Conservation (phyloP, 2,113 vertebrate species). For the Erythrocercus mccallii region DNA sequence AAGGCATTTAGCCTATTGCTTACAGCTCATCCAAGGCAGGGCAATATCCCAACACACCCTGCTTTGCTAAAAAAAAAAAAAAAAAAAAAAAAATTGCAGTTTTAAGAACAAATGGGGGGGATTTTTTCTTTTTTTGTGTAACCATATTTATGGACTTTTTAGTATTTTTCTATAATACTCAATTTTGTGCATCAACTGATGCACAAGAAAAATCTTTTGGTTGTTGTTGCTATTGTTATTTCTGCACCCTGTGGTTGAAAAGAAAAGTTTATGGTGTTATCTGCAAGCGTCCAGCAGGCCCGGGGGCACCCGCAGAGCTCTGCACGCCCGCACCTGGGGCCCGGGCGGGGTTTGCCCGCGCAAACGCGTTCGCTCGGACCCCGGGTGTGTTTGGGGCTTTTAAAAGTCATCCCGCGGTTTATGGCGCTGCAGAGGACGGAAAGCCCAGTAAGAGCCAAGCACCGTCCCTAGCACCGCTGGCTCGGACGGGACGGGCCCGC, state of each 20-base stretch:
- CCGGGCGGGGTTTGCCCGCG: background rate
- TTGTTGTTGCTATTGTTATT: background rate
- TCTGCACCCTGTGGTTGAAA: background rate
- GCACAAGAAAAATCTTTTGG: background rate
- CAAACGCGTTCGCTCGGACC: no score
- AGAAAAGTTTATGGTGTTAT: background rate
- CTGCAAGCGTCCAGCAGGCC: no score
- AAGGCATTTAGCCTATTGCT: conserved; percentile 2
- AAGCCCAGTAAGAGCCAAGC: background rate
- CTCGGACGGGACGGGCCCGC: background rate
- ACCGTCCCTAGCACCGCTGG: fast-evolving
- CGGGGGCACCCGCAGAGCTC: background rate
- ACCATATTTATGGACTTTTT: background rate
- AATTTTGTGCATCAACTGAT: background rate
- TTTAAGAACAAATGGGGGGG: background rate
- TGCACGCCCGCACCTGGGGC: background rate
- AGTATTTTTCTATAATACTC: background rate
- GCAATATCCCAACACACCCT: background rate
- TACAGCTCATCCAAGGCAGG: background rate
- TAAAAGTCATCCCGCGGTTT: background rate
- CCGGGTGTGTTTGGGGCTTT: no score
- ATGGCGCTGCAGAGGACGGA: fast-evolving
- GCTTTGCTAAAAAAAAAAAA: background rate
- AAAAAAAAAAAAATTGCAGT: background rate
- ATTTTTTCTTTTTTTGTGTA: background rate